Evolutionary conservation across 2,888 invertebrate species (phyloP), one percentile per base, ranked within the genome.

Genomic region (Rosalia funebris): DNA sequence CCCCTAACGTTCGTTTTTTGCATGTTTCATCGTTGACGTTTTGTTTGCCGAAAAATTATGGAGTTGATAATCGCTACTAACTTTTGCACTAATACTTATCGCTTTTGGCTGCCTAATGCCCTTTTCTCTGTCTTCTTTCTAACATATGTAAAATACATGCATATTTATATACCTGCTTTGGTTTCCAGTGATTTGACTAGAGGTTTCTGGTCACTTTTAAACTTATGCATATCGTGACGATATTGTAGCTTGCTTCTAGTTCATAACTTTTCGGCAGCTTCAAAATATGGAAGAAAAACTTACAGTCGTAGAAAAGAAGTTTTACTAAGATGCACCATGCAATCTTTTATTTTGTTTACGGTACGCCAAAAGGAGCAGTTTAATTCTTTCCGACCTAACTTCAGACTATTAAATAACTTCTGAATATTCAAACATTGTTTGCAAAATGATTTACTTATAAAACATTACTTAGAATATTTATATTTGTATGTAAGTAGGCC

Each of bases 1-100:
- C 10, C 20, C 46, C 45, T 55, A 42, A 54, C 42, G 20, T 41
- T 16, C 12, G 41, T 55, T 37, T 36, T 44, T 17, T 25, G 46
- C 44, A 55, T 55, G 44, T 45, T 55, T 20, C 16, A 37, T 37
- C 17, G n/a, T 47, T 47, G 17, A 47, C 32, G 14, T 50, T 54
- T 44, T 14, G 62, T 55, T 64, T 53, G 62, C 65, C 64, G 64
- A 66, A 69, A 67, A 67, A 12, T 67, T 67, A 68, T 77, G 77
- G 78, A 78, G 78, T 77, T 78, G 78, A 78, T 77, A 77, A 76
- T 74, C 65, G 72, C 65, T 61, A 45, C 31, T 50, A 50, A 47
- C 34, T 42, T 50, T 20, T 62, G 60, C 56, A 58, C 62, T 58
- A 58, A 54, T 56, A 59, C 54, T 58, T 58, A 52, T 32, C 39